A percentile compares a stretch with the other conserved stretches of the same genome.
Evolutionary conservation across 23 tunicate species (phyloP).

Genomic region (Aplidium turbinatum): DNA sequence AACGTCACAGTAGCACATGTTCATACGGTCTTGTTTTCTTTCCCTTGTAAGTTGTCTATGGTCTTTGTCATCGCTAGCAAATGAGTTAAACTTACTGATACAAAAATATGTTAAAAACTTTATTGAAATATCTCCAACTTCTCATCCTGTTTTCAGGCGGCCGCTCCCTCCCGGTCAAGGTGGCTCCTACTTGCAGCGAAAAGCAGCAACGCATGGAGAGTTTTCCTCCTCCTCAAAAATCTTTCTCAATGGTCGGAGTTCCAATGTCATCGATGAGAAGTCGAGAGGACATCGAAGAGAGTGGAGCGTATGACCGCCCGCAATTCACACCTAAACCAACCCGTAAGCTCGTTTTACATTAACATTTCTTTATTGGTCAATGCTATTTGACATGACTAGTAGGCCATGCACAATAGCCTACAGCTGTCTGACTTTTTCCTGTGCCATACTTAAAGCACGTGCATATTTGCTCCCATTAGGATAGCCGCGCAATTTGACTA

Average conservation of each 20-base stretch:
- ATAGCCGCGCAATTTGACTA: too few species aligned
- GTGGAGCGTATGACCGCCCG: slow-evolving; percentile 88
- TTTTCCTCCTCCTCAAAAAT: slow-evolving; percentile 50
- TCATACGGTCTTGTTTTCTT: too few species aligned
- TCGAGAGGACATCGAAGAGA: slow-evolving; percentile 67
- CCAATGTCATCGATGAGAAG: slow-evolving; percentile 47
- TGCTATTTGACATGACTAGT: too few species aligned
- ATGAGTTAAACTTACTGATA: too few species aligned
- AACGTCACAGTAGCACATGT: too few species aligned
- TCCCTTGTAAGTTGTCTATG: too few species aligned
- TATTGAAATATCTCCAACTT: too few species aligned
- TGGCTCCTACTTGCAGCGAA: slow-evolving; percentile 71
- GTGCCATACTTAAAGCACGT: not conserved
- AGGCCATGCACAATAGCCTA: too few species aligned
- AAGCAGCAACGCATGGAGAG: not conserved
- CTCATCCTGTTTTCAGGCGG: slow-evolving; percentile 60
- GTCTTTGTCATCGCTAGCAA: too few species aligned
- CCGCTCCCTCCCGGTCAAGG: slow-evolving; percentile 50
- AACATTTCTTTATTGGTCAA: too few species aligned
- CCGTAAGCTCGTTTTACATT: slow-evolving; percentile 29
- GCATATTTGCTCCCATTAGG: not conserved
- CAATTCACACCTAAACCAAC: slow-evolving; percentile 77
- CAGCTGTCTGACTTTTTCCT: not conserved
- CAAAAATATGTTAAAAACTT: too few species aligned
- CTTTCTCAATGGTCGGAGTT: slow-evolving; percentile 51